phyloP scores from a whole-genome alignment of 2,113 vertebrate species.

The Lophochroa leadbeateri region DNA sequence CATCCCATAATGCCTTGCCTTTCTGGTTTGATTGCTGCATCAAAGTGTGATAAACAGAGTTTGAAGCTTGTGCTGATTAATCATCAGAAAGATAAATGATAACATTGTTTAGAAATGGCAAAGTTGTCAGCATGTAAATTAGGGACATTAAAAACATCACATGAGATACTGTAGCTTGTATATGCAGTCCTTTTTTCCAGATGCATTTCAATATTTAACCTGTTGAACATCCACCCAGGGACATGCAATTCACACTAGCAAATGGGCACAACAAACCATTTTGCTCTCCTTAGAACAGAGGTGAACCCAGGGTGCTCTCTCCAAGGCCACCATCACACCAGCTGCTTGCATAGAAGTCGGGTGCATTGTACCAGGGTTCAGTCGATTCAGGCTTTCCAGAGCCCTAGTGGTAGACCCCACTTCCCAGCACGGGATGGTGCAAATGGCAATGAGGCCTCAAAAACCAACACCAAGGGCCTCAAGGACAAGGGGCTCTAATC shows the following conservation, averaged over 20 bases:
- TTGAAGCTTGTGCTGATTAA: conserved; percentile 57
- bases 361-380: background rate
- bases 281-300: background rate
- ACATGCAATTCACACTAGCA: background rate
- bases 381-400: background rate
- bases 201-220: background rate
- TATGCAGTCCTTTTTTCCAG: background rate
- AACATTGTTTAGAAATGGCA: conserved; percentile 53
- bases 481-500: background rate
- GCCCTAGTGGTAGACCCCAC: fast-evolving
- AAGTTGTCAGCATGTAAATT: conserved; percentile 10
- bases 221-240: background rate
- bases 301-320: background rate
- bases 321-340: background rate
- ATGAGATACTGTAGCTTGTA: background rate
- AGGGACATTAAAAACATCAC: conserved; percentile 10
- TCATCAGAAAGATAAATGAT: conserved; percentile 45
- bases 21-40: conserved; percentile 30
- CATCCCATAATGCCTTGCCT: background rate
- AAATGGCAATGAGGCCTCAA: background rate
- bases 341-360: background rate
- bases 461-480: background rate
- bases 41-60: conserved; percentile 51
- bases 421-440: background rate
- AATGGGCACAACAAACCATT: background rate